These are phyloP conservation scores for Myoxocephalus aenaeus DNA, from an alignment of 2,797 vertebrate genomes.

Conservation along the genomic window DNA sequence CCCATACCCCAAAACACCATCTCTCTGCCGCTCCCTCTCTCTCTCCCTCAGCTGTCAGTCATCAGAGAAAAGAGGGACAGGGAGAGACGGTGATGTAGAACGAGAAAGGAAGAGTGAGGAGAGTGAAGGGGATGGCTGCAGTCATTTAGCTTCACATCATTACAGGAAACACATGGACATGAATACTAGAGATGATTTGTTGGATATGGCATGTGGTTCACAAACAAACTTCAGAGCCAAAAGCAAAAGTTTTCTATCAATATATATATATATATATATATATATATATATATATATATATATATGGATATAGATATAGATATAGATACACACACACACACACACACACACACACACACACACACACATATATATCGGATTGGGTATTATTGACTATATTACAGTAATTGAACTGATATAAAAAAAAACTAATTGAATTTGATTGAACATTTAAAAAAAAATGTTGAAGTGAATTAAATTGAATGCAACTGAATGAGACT, in stretches of 20 bases:
- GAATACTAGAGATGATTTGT: conserved; percentile 32
- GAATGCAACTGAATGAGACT: neutral
- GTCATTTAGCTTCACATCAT: conserved; percentile 55
- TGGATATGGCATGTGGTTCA: conserved; percentile 31
- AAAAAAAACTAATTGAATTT: neutral
- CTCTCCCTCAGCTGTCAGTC: conserved; percentile 65
- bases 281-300: too few relatives aligned
- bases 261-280: neutral
- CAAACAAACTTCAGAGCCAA: conserved; percentile 41
- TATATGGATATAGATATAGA: too few relatives aligned
- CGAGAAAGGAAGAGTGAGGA: conserved; percentile 17
- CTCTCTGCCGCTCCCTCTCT: conserved; percentile 14
- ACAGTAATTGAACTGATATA: neutral
- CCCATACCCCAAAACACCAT: conserved; percentile 40
- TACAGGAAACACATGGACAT: conserved; percentile 50
- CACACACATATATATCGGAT: too few relatives aligned
- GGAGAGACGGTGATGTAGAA: conserved; percentile 34
- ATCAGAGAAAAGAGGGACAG: conserved; percentile 47
- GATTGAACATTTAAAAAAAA: neutral
- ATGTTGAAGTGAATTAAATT: neutral
- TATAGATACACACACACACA: too few relatives aligned
- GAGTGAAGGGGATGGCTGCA: conserved; percentile 27
- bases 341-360: too few relatives aligned
- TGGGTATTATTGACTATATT: neutral
- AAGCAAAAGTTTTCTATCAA: conserved; percentile 11